Evolutionary conservation across 2,797 vertebrate genomes (phyloP), one percentile per base, ranked within the genome.

Genomic region (Oreonectes daqikongensis): DNA sequence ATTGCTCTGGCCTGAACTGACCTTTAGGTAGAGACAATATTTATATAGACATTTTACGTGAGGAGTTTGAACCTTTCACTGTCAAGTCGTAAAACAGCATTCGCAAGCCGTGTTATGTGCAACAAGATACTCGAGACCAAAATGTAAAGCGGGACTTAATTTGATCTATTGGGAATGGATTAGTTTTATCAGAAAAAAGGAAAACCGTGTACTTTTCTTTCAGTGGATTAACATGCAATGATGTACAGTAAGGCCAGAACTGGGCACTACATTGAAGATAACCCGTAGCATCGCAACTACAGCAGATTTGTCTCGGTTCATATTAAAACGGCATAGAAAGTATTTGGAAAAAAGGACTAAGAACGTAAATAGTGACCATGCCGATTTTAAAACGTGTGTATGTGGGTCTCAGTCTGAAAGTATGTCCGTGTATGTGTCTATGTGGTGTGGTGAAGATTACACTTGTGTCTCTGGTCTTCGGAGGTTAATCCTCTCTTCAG

Each of bases 401-500:
- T 59, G 6, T 63, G 24, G 53, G 9, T 70, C 7, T 71, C 7
- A 14, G 32, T 24, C 26, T 46, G 57, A 30, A 74, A 74, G 17
- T 3, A 18, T 71, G 59, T 80, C 20, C 52, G 67, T 42, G 68
- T 63, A 11, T 64, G 64, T 24, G 6, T 42, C 12, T 69, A n/a
- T 63, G 18, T 48, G 20, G 46, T 18, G 32, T 44, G 26, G 20
- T 53, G 64, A n/a, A 28, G 77, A 65, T 82, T 72, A 67, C 42
- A n/a, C 42, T 75, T 52, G 22, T 71, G 73, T 63, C 67, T 66
- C 17, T 32, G 85, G 82, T 85, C 84, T 84, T 65, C 82, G 79
- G 71, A 67, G 64, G 82, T 83, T 89, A 90, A 90, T 91, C 88
- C 79, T 50, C 79, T 89, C 89, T 91, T 90, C 87, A 82, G 73